A percentile compares a stretch with the other conserved stretches of the same genome.
Conservation (phyloP, 2,797 vertebrate species). For the Parotocinclus haroldoi region DNA sequence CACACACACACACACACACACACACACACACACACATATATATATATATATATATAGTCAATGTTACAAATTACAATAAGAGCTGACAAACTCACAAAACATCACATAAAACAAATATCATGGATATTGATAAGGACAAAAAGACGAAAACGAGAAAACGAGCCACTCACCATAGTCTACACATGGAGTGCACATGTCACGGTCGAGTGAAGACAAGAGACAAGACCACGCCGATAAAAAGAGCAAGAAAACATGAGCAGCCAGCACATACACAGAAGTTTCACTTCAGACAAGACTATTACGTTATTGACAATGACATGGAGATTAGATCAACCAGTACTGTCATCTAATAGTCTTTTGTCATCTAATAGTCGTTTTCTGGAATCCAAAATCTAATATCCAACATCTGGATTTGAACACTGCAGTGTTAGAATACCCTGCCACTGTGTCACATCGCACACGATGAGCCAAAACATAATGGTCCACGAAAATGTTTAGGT, state of each 20-base stretch:
- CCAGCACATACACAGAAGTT: constrained; percentile 54
- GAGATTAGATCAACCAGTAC: constrained; percentile 25
- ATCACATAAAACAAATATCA: neutral
- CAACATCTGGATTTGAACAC: no score
- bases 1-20: no score
- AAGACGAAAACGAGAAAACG: no score
- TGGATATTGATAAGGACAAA: constrained; percentile 27
- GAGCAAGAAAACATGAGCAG: constrained; percentile 56
- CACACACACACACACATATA: no score
- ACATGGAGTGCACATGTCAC: constrained; percentile 49
- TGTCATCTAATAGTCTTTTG: neutral
- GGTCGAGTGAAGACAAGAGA: constrained; percentile 54
- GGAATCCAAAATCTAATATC: no score
- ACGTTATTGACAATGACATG: constrained; percentile 39
- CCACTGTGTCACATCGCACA: no score
- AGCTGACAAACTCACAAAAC: neutral
- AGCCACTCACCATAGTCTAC: constrained; percentile 73
- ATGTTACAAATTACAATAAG: neutral
- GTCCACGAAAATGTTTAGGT: no score
- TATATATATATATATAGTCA: neutral
- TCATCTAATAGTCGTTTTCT: no score
- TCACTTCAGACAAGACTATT: constrained; percentile 50
- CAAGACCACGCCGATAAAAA: constrained; percentile 43
- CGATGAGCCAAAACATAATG: no score
- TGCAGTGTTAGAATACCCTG: no score